Evolutionary conservation across 2,113 vertebrate species (phyloP).

Genomic region (Eurypyga helias): DNA sequence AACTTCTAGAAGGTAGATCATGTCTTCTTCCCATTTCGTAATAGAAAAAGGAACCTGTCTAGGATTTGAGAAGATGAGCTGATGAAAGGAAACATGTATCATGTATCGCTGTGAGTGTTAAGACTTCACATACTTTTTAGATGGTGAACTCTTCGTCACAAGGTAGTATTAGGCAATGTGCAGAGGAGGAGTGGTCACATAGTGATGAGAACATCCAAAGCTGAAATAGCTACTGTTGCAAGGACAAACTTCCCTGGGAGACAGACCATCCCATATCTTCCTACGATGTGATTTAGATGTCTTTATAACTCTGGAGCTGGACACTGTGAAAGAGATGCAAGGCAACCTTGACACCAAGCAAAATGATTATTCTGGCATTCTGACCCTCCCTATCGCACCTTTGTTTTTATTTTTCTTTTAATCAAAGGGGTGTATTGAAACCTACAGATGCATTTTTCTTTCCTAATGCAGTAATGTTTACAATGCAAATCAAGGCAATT

Average conservation of each 20-base stretch:
- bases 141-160: neutral
- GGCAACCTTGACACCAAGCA: neutral
- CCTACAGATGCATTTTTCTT: neutral
- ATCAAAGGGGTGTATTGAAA: neutral
- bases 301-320: neutral
- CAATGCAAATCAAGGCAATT: neutral
- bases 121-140: conserved; percentile 21
- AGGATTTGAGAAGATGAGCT: neutral
- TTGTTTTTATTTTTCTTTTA: neutral
- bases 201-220: neutral
- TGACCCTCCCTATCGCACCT: neutral
- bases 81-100: neutral
- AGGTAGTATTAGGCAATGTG: neutral
- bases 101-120: neutral
- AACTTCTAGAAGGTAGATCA: neutral
- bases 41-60: neutral
- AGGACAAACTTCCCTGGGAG: neutral
- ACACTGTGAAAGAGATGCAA: neutral
- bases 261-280: neutral
- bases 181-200: neutral
- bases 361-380: neutral
- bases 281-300: neutral
- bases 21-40: neutral
- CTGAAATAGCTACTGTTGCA: neutral
- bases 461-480: neutral